phyloP scores from a whole-genome alignment of 1,140 invertebrate species.

The Zaprionus capensis region DNA sequence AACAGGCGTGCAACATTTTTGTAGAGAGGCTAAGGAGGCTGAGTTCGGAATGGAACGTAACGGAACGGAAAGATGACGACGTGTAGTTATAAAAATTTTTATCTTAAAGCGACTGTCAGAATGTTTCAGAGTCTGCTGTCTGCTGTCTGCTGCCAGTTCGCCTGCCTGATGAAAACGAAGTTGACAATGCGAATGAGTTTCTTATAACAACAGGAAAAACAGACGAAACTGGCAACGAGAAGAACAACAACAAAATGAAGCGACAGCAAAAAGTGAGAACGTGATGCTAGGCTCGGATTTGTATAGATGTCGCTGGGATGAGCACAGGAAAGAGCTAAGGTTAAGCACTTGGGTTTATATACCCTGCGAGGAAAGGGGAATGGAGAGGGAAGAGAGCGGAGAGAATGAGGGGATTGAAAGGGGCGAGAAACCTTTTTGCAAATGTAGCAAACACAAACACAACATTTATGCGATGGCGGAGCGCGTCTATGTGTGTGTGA shows the following conservation, averaged over 20 bases:
- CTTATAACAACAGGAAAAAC: conserved; percentile 70
- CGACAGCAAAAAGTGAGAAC: conserved; percentile 52
- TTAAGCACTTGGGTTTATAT: conserved; percentile 59
- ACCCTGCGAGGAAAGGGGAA: neutral
- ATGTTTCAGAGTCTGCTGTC: conserved; percentile 22
- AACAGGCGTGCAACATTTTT: conserved; percentile 66
- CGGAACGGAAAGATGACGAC: conserved; percentile 51
- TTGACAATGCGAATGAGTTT: conserved; percentile 82
- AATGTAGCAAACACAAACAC: conserved; percentile 52
- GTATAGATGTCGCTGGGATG: conserved; percentile 10
- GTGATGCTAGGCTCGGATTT: conserved; percentile 43
- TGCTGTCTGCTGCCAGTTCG: conserved; percentile 35
- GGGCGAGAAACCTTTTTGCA: conserved; percentile 26
- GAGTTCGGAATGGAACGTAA: conserved; percentile 8
- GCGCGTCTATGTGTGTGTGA: conserved; percentile 9
- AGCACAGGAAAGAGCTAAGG: conserved; percentile 49
- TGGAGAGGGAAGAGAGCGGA: neutral
- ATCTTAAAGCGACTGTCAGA: conserved; percentile 78
- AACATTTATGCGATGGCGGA: conserved; percentile 49
- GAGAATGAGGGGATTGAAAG: neutral
- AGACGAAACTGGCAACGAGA: conserved; percentile 37
- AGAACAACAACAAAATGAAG: conserved; percentile 50
- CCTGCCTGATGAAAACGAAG: conserved; percentile 79
- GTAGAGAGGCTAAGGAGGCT: neutral
- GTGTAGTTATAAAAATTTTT: conserved; percentile 78